These are phyloP conservation scores for Omphaloscelis lunosa DNA, from an alignment of 2,888 invertebrate species.

Conservation along the genomic window DNA sequence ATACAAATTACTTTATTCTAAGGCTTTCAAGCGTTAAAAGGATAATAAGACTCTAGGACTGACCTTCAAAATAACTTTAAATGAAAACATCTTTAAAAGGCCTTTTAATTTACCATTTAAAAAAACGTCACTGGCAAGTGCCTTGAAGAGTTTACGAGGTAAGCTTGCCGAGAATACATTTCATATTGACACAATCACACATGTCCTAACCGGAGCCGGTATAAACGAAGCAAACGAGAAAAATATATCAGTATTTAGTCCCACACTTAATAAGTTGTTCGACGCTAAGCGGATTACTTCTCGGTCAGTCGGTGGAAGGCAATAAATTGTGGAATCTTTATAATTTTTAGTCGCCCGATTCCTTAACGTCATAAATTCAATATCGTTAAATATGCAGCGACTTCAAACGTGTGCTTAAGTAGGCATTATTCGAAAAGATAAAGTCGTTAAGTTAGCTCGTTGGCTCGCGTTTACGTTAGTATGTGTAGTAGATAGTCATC, in stretches of 20 bases:
- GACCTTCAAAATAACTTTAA: neutral
- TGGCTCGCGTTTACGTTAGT: constrained; percentile 70
- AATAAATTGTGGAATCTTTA: constrained; percentile 90
- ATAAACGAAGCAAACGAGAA: constrained; percentile 80
- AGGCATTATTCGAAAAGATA: constrained; percentile 84
- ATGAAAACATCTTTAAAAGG: neutral
- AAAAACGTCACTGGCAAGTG: constrained; percentile 18
- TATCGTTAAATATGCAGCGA: constrained; percentile 86
- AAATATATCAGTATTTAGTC: constrained; percentile 89
- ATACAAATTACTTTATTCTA: neutral
- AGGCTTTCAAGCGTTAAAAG: neutral
- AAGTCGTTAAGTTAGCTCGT: constrained; percentile 82
- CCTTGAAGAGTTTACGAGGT: constrained; percentile 41
- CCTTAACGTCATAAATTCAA: constrained; percentile 88
- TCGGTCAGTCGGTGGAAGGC: constrained; percentile 72
- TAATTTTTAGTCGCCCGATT: constrained; percentile 87
- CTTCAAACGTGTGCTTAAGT: constrained; percentile 82
- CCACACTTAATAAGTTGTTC: constrained; percentile 88
- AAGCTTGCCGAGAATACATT: constrained; percentile 52
- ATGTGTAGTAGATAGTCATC: constrained; percentile 75
- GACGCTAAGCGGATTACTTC: constrained; percentile 88
- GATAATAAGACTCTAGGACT: neutral
- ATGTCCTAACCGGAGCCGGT: constrained; percentile 68
- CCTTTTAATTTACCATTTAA: neutral
- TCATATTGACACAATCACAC: constrained; percentile 57